These are phyloP conservation scores for Pseudorectes ferrugineus DNA, from an alignment of 2,113 vertebrate species.

Conservation along the genomic window DNA sequence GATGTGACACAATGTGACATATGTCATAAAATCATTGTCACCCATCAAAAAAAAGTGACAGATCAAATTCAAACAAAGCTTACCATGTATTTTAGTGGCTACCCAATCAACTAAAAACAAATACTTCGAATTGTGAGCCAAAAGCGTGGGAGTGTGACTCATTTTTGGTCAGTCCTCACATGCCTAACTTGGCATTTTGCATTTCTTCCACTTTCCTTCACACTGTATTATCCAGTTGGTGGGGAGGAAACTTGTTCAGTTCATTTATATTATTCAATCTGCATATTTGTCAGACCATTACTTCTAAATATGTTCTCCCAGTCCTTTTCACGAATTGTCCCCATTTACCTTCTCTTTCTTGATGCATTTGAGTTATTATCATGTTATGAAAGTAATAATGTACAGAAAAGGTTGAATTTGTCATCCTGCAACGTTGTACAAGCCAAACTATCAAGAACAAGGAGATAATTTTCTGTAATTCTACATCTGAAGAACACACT, in stretches of 20 bases:
- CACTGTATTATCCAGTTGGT: background rate
- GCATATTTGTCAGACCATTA: background rate
- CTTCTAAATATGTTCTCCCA: constrained; percentile 2
- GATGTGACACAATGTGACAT: constrained; percentile 30
- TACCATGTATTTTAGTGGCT: constrained; percentile 30
- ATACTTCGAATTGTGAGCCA: background rate
- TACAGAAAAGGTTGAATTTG: background rate
- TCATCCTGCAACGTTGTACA: background rate
- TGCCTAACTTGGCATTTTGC: background rate
- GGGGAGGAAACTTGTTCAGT: background rate
- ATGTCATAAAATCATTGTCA: constrained; percentile 56
- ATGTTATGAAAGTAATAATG: background rate
- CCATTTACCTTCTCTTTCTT: background rate
- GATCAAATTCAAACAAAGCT: constrained; percentile 28
- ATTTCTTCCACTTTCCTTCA: constrained; percentile 43
- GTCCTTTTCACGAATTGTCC: background rate
- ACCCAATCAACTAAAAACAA: constrained; percentile 32
- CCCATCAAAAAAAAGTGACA: constrained; percentile 48
- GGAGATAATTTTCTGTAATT: background rate
- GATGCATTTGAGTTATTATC: background rate
- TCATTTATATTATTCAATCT: background rate
- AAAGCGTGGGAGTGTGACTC: constrained; percentile 24
- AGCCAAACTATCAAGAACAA: background rate
- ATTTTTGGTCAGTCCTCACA: constrained; percentile 4
- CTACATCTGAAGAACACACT: background rate